Evolutionary conservation across 2,888 invertebrate genomes (phyloP).

Genomic region (Ophonus ardosiacus): DNA sequence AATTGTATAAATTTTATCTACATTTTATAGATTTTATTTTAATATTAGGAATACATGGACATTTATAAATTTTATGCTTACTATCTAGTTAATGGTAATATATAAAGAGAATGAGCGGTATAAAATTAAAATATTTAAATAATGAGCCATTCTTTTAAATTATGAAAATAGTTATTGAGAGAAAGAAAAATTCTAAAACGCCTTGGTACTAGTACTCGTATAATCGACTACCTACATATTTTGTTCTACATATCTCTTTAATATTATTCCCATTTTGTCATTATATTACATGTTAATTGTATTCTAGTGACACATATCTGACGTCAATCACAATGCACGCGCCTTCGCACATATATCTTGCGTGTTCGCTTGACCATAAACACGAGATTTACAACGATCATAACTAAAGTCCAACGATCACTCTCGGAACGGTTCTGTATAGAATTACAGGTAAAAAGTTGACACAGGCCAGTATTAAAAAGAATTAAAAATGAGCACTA

Average conservation of each 20-base stretch:
- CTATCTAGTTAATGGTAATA: too few relatives aligned
- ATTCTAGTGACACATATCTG: conserved; percentile 25
- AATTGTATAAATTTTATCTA: neutral
- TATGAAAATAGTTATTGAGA: too few relatives aligned
- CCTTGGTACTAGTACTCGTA: too few relatives aligned
- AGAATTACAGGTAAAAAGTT: conserved; percentile 42
- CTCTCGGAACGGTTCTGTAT: conserved; percentile 20
- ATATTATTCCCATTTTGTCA: neutral
- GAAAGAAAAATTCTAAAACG: too few relatives aligned
- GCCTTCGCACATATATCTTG: conserved; percentile 16
- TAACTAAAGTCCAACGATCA: conserved; percentile 44
- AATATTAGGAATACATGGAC: too few relatives aligned
- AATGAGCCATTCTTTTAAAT: too few relatives aligned
- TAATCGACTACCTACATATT: too few relatives aligned
- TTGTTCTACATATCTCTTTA: neutral
- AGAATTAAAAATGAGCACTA: neutral
- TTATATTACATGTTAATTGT: neutral
- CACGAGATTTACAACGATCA: conserved; percentile 48
- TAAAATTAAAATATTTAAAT: too few relatives aligned
- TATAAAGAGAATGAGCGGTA: too few relatives aligned
- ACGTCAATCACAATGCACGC: conserved; percentile 4
- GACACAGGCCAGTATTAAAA: neutral
- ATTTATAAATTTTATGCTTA: too few relatives aligned
- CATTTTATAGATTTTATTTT: neutral
- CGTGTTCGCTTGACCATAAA: conserved; percentile 27